Evolutionary conservation across 2,113 vertebrate species (phyloP).

Genomic region (Pycnonotus jocosus): DNA sequence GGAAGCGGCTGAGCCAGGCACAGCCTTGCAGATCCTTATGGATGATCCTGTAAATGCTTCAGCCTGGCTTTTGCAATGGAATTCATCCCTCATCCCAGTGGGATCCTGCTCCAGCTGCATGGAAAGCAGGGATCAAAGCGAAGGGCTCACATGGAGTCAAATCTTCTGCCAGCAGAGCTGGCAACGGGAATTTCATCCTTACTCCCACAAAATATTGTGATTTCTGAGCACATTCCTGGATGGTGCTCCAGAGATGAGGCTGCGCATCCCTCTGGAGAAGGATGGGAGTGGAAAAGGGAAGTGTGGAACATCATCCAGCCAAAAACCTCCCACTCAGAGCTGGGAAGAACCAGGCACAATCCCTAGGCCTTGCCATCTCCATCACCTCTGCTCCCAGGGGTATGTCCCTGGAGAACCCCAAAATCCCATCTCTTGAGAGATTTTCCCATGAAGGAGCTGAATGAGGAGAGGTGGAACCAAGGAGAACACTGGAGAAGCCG

Average conservation of each 20-base stretch:
- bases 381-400: background rate
- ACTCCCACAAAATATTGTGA: background rate
- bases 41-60: background rate
- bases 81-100: background rate
- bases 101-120: rapidly evolving
- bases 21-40: background rate
- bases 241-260: background rate
- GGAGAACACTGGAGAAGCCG: rapidly evolving
- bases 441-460: background rate
- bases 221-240: background rate
- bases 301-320: rapidly evolving
- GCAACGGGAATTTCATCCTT: background rate
- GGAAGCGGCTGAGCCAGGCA: background rate
- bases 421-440: background rate
- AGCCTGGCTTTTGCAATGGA: background rate
- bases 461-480: background rate
- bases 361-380: background rate
- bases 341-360: background rate
- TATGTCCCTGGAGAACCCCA: too few species aligned
- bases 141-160: background rate
- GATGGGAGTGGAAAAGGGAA: background rate
- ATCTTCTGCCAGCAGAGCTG: background rate
- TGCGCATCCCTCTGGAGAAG: background rate
- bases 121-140: background rate
- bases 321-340: background rate